Percentiles rank a stretch among this genome's conserved stretches.
Conservation (phyloP, 2,113 vertebrate genomes). For the Pelecanus crispus region DNA sequence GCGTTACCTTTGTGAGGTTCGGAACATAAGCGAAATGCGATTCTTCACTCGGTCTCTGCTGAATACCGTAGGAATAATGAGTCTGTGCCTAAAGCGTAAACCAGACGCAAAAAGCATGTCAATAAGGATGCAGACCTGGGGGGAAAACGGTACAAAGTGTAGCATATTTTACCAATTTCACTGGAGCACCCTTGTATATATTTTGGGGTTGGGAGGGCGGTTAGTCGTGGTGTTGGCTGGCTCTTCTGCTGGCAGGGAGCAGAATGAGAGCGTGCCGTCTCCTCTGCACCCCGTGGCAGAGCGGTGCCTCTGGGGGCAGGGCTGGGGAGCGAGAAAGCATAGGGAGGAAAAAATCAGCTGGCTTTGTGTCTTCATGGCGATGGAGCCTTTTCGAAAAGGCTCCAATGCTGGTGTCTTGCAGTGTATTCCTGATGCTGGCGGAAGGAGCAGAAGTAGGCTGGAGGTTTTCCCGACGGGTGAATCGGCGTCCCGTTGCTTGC, state of each 20-base stretch:
- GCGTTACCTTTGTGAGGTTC: slow-evolving; percentile 3
- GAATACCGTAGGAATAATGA: slow-evolving; percentile 29
- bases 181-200: not conserved
- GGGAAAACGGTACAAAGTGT: not conserved
- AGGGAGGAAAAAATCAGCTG: not conserved
- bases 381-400: not conserved
- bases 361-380: not conserved
- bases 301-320: not conserved
- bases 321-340: not conserved
- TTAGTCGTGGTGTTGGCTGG: not conserved
- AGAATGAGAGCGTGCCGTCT: not conserved
- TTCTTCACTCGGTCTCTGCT: slow-evolving; percentile 17
- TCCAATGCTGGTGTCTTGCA: not conserved
- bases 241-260: not conserved
- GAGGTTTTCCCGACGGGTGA: not conserved
- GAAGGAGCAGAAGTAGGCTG: not conserved
- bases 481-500: accelerated
- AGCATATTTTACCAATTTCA: not conserved
- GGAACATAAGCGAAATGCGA: slow-evolving; percentile 13
- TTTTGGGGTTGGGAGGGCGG: not conserved
- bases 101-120: not conserved
- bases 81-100: slow-evolving; percentile 11
- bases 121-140: not conserved
- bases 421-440: not conserved
- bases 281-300: accelerated